A percentile compares a stretch with the other conserved stretches of the same genome.
These are phyloP conservation scores for Dermatemys mawii DNA, from an alignment of 2,113 vertebrate genomes.

Conservation along the genomic window DNA sequence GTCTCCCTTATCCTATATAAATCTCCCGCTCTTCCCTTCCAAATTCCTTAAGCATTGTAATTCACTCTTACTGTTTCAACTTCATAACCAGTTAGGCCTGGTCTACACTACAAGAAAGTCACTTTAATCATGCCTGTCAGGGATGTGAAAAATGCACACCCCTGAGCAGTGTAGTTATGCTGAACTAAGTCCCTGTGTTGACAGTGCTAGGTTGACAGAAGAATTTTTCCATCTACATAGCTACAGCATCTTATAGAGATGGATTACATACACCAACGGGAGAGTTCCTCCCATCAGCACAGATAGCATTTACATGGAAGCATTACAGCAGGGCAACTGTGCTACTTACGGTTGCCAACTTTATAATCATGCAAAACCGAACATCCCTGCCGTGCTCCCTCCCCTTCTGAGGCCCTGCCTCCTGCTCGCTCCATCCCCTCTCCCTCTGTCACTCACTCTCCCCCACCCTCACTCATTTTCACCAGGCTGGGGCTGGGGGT, in stretches of 20 bases:
- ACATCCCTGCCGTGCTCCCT: too few relatives aligned
- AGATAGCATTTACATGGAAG: not conserved
- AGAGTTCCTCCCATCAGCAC: not conserved
- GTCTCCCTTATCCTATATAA: not conserved
- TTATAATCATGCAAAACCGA: too few relatives aligned
- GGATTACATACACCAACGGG: not conserved
- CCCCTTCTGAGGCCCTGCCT: too few relatives aligned
- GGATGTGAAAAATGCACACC: too few relatives aligned
- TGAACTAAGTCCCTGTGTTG: not conserved
- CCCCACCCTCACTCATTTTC: too few relatives aligned
- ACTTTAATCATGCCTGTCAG: not conserved
- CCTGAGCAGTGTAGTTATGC: not conserved
- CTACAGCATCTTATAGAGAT: not conserved
- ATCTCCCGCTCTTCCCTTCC: not conserved
- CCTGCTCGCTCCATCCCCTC: too few relatives aligned
- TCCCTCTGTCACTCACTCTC: too few relatives aligned
- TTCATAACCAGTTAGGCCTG: not conserved
- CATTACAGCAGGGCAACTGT: not conserved
- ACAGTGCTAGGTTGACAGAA: not conserved
- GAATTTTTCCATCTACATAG: not conserved
- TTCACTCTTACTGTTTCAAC: not conserved
- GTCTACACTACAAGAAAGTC: not conserved
- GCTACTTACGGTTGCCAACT: not conserved
- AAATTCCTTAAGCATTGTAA: not conserved
- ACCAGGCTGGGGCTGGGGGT: too few relatives aligned